Evolutionary conservation across 2,797 vertebrate species (phyloP).

Genomic region (Hypotaenidia philippensis): DNA sequence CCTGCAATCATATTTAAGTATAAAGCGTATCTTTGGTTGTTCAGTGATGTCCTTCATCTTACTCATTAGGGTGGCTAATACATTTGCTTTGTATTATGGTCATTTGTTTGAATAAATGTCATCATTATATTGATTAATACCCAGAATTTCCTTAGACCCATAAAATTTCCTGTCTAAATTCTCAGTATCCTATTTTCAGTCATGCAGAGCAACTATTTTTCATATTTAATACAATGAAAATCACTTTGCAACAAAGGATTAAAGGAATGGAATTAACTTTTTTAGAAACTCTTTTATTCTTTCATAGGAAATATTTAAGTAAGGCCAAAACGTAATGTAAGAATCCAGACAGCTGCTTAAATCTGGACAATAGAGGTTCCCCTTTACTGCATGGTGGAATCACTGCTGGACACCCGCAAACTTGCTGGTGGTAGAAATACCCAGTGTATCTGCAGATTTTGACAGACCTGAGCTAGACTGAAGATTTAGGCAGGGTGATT

Average conservation of each 20-base stretch:
- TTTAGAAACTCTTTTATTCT: accelerated
- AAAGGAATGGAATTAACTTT: not conserved
- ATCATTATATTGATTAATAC: slow-evolving; percentile 43
- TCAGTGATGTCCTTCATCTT: not conserved
- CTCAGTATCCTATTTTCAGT: slow-evolving; percentile 11
- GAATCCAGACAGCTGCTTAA: not conserved
- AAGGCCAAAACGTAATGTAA: not conserved
- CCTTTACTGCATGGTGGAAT: not conserved
- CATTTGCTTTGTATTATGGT: slow-evolving; percentile 6
- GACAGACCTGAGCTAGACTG: not conserved
- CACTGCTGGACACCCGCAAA: not conserved
- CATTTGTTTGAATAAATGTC: slow-evolving; percentile 58
- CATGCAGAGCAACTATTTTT: slow-evolving; percentile 22
- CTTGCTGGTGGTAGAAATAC: accelerated
- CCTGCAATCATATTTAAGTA: not conserved
- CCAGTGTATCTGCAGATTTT: not conserved
- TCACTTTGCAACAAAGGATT: not conserved
- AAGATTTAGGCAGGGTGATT: not conserved
- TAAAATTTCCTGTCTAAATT: slow-evolving; percentile 54
- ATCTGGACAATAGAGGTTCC: not conserved
- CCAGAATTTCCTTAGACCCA: not conserved
- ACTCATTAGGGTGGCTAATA: not conserved
- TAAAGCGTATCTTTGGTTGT: not conserved
- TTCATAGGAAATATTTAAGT: not conserved
- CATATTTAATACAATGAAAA: slow-evolving; percentile 2